Evolutionary conservation across 2,797 vertebrate genomes (phyloP).

Genomic region (Rallus crepitans): DNA sequence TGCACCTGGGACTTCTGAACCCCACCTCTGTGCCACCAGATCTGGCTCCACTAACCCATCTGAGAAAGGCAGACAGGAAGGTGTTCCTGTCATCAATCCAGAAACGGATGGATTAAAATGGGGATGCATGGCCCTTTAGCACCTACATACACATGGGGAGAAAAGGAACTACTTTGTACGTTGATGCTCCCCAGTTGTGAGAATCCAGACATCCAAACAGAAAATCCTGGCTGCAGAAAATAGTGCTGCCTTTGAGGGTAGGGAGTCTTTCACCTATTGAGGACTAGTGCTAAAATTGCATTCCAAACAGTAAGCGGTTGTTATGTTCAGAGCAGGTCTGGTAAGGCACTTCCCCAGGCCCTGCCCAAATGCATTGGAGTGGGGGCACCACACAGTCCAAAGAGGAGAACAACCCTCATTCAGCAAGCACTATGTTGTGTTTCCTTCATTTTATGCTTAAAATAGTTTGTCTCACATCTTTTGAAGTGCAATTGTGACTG

Average conservation of each 20-base stretch:
- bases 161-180: neutral
- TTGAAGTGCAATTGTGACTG: neutral
- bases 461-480: neutral
- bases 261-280: neutral
- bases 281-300: neutral
- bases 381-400: fast-evolving
- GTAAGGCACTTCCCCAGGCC: neutral
- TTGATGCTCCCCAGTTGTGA: neutral
- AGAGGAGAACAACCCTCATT: neutral
- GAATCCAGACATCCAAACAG: neutral
- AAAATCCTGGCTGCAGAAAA: neutral
- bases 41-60: neutral
- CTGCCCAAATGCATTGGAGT: neutral
- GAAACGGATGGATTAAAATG: neutral
- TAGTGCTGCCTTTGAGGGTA: neutral
- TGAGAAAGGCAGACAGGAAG: neutral
- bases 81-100: neutral
- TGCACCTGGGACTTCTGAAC: neutral
- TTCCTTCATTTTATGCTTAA: neutral
- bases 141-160: neutral
- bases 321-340: neutral
- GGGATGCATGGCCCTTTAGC: neutral
- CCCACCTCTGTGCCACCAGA: neutral
- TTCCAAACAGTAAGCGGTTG: neutral
- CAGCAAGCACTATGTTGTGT: neutral